phyloP scores from a whole-genome alignment of 2,888 invertebrate species.

The Erebia palarica region DNA sequence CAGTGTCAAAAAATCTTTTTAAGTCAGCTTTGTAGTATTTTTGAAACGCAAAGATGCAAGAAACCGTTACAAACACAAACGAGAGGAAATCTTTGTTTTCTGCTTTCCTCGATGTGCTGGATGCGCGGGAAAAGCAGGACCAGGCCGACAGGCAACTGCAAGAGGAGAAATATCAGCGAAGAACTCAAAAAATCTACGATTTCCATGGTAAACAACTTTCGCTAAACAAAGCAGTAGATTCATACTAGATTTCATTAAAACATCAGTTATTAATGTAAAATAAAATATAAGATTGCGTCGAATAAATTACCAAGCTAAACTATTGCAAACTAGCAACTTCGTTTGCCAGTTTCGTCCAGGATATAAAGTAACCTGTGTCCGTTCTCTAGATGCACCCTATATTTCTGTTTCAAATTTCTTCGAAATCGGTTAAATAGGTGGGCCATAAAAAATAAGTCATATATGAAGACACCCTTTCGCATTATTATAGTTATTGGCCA shows the following conservation, averaged over 20 bases:
- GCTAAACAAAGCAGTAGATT: neutral
- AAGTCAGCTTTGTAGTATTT: conserved; percentile 21
- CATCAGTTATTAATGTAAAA: conserved; percentile 11
- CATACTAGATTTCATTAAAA: neutral
- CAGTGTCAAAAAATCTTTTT: neutral
- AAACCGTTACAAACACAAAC: conserved; percentile 76
- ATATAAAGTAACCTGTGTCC: too few relatives aligned
- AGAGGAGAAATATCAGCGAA: conserved; percentile 70
- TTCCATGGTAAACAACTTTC: conserved; percentile 63
- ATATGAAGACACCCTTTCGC: too few relatives aligned
- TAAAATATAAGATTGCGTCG: neutral
- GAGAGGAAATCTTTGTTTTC: conserved; percentile 75
- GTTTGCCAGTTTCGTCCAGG: too few relatives aligned
- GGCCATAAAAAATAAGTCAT: too few relatives aligned
- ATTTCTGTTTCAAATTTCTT: too few relatives aligned
- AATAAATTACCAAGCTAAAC: neutral
- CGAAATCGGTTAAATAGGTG: too few relatives aligned
- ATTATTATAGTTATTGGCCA: too few relatives aligned
- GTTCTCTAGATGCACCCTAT: too few relatives aligned
- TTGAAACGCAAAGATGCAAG: conserved; percentile 63
- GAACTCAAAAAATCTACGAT: conserved; percentile 75
- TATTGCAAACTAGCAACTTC: too few relatives aligned
- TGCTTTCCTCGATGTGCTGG: conserved; percentile 70
- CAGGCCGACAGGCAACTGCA: conserved; percentile 68
- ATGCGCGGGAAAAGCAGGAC: conserved; percentile 66